Evolutionary conservation across 2,797 vertebrate species (phyloP), one percentile per base, ranked within the genome.

Genomic region (Eptatretus atami): DNA sequence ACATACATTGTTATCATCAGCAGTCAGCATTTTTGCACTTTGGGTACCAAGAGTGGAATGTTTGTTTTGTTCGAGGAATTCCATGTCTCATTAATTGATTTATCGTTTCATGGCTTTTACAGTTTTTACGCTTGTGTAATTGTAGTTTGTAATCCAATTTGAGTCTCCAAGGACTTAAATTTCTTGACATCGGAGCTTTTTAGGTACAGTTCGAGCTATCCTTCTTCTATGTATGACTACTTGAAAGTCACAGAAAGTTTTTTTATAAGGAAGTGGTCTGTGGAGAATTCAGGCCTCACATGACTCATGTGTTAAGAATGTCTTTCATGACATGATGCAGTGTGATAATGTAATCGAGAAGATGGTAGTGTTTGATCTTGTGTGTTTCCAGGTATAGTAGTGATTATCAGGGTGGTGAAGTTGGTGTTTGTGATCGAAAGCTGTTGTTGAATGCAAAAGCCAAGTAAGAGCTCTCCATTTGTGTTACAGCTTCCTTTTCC

Each of bases 341-440:
- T n/a, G 57, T 61, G 15, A 61, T 9, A 12, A 24, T 61, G 57
- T 61, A n/a, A 24, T 61, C 57, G 24, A 61, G 57, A 12, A 61
- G 57, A 24, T 61, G 57, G 57, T 12, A 61, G 24, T 61, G 55
- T 10, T 61, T 61, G 11, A 61, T 61, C 11, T 61, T 10, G 57
- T 2, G 57, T 61, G 57, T 24, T n/a, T 61, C 11, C 57, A 61
- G 15, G 57, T 61, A 61, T n/a, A 61, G 24, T 61, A 12, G 57
- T 61, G 57, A n/a, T 12, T 61, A 61, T 61, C 57, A n/a, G 57
- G 57, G 10, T 61, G 57, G 57, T 61, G 57, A 12, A 61, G 24
- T 61, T 6, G 55, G 2, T 61, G 57, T 61, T 61, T 61, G 57
- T 61, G 57, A 61, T 61, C 10, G 11, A 61, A n/a, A n/a, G 57